Evolutionary conservation across 2,888 invertebrate species (phyloP).

Genomic region (Caenorhabditis doughertyi): DNA sequence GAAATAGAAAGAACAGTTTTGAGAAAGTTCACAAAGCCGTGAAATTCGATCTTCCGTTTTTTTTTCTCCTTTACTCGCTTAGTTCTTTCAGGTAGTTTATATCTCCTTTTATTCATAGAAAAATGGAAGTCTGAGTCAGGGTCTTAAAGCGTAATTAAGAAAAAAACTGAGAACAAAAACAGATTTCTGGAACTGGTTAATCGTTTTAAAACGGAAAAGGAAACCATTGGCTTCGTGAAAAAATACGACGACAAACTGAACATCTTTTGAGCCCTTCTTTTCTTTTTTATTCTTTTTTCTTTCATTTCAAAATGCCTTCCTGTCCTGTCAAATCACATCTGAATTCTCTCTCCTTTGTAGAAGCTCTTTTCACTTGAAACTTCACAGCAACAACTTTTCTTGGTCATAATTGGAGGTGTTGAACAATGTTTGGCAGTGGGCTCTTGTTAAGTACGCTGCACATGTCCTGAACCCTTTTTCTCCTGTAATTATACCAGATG

Average conservation of each 20-base stretch:
- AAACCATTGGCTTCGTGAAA: slow-evolving; percentile 7
- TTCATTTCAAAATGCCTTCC: neutral
- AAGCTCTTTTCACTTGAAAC: neutral
- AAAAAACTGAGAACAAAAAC: neutral
- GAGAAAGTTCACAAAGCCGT: slow-evolving; percentile 41
- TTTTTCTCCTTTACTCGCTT: neutral
- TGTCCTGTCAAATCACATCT: neutral
- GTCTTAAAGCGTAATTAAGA: neutral
- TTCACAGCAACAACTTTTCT: slow-evolving; percentile 7
- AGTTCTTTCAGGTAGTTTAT: slow-evolving; percentile 10
- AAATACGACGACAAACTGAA: slow-evolving; percentile 12
- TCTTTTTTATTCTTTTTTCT: neutral
- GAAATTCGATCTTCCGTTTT: slow-evolving; percentile 58
- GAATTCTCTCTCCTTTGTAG: neutral
- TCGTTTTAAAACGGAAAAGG: slow-evolving; percentile 4
- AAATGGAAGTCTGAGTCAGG: neutral
- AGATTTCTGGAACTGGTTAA: slow-evolving; percentile 7
- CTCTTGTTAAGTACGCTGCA: slow-evolving; percentile 16
- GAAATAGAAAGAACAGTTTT: slow-evolving; percentile 47
- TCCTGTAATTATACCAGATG: slow-evolving; percentile 55
- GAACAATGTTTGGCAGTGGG: slow-evolving; percentile 35
- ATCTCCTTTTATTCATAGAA: slow-evolving; percentile 10
- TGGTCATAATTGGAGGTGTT: slow-evolving; percentile 46
- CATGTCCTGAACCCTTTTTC: slow-evolving; percentile 13
- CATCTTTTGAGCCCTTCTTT: slow-evolving; percentile 20